These are phyloP conservation scores for Corynorhinus townsendii DNA, from an alignment of 2,113 vertebrate species.

Conservation along the genomic window DNA sequence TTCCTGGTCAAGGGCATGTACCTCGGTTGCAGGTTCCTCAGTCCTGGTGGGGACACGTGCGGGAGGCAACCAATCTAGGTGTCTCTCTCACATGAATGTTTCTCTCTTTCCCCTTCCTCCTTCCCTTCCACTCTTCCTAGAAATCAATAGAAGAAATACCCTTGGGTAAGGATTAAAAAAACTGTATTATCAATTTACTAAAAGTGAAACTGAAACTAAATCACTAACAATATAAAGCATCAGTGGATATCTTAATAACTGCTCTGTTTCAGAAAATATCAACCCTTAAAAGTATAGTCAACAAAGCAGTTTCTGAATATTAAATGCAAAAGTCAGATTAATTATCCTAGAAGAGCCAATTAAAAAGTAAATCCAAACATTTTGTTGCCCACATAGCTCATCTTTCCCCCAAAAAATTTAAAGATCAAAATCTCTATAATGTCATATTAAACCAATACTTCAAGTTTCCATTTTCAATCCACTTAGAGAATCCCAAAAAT, in stretches of 20 bases:
- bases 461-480: background rate
- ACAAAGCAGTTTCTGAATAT: background rate
- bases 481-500: slow-evolving; percentile 4
- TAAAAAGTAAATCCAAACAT: slow-evolving; percentile 25
- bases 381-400: background rate
- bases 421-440: slow-evolving; percentile 15
- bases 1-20: no score
- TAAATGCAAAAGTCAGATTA: background rate
- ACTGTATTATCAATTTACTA: background rate
- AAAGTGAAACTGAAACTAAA: slow-evolving; percentile 19
- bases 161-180: background rate
- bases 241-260: background rate
- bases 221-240: background rate
- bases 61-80: no score
- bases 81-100: no score
- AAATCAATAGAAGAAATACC: no score
- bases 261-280: background rate
- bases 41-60: no score
- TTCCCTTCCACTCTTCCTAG: no score
- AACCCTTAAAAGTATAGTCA: background rate
- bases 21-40: no score
- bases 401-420: background rate
- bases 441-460: background rate
- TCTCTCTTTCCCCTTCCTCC: no score
- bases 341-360: background rate